Conservation (phyloP, 2,797 vertebrate species). For the Macroramphosus scolopax region DNA sequence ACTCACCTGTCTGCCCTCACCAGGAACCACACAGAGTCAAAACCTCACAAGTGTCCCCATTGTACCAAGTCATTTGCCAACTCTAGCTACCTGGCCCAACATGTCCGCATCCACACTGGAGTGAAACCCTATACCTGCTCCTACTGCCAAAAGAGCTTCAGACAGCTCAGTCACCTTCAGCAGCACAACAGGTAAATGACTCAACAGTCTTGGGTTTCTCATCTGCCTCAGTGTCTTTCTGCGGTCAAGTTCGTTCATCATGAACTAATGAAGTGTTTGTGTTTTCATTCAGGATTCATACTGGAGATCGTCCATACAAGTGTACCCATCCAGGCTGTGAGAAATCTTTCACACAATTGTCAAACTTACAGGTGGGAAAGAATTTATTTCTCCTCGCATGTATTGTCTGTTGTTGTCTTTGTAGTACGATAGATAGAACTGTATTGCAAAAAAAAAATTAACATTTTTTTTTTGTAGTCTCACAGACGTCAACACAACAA, state of each 20-base stretch:
- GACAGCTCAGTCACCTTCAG: conserved; percentile 99
- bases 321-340: conserved; percentile 95
- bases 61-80: conserved; percentile 99
- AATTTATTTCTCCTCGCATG: conserved; percentile 5
- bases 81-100: conserved; percentile 98
- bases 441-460: no score
- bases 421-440: no score
- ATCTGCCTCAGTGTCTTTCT: conserved; percentile 9
- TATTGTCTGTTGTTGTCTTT: no score
- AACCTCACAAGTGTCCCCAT: conserved; percentile 98
- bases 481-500: conserved; percentile 99
- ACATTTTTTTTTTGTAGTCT: conserved; percentile 77
- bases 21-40: conserved; percentile 94
- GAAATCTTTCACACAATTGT: conserved; percentile 98
- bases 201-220: conserved; percentile 50
- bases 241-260: conserved; percentile 17
- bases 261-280: conserved; percentile 20
- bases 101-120: conserved; percentile 97
- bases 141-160: conserved; percentile 96
- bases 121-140: conserved; percentile 96
- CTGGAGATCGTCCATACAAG: conserved; percentile 96
- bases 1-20: conserved; percentile 26
- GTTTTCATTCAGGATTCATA: conserved; percentile 88
- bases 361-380: conserved; percentile 91
- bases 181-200: conserved; percentile 94